Base-by-base conservation (phyloP, 2,797 vertebrate genomes). In the Tragelaphus oryx region DNA sequence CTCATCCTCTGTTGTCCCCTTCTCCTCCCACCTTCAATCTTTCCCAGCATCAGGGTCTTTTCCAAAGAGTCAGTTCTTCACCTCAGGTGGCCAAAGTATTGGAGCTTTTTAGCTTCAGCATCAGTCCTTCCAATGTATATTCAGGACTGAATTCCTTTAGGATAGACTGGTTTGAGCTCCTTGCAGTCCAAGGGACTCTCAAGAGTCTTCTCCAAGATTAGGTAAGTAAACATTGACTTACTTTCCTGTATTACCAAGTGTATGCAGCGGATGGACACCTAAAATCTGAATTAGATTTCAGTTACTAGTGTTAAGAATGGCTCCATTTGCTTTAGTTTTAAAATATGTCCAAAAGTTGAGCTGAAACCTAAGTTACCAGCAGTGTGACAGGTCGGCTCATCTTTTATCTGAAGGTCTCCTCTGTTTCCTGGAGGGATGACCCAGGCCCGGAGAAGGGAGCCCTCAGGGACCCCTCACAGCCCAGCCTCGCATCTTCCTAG, bases 311-410 rank as follows among this genome's bases (percentile, higher is more conserved):
- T 28, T 14, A 55, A 7, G 4, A 60, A 26, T 33, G 37, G 6
- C 28, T 62, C 22, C 33, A 52, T 95, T 84, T 92, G n/a, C 65
- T 62, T 37, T 41, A 20, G 6, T 65, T 68, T 86, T 26, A 81
- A 78, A 41, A 41, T 9, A 8, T 28, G 22, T 37, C 41, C 16
- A 18, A 24, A 80, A 71, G 41, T 50, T n/a, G 26, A 26, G 11
- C 59, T 52, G 28, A 50, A 55, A 22, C 24, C 2, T 41, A 18
- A 4, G 0, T 20, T n/a, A 12, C 55, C 26, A 5, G 9, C 55
- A 7, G 0, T 0, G 0, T 6, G 50, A 30, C 59, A 46, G 55
- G 3, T 20, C 5, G 1, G 5, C 11, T 8, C 10, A 0, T n/a
- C 84, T 1, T 4, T 37, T 41, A 6, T 8, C n/a, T 60, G 28